phyloP scores from a whole-genome alignment of 2,888 invertebrate species.

The Lasius fuliginosus region DNA sequence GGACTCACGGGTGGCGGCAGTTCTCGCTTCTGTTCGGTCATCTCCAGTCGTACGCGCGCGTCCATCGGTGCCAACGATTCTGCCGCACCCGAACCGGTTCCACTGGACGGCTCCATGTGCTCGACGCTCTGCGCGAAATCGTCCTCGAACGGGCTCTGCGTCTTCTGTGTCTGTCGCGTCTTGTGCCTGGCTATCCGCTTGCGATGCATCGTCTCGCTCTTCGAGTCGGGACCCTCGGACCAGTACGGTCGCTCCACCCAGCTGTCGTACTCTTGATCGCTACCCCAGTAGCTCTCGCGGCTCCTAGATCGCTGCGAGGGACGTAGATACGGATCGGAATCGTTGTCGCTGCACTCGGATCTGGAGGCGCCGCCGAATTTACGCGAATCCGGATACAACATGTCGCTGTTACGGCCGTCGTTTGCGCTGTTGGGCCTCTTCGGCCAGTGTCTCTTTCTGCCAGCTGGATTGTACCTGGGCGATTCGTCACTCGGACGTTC shows the following conservation, averaged over 20 bases:
- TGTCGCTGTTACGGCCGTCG: conserved; percentile 82
- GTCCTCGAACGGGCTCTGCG: conserved; percentile 89
- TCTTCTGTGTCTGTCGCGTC: conserved; percentile 82
- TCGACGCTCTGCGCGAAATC: conserved; percentile 88
- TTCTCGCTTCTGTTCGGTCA: conserved; percentile 66
- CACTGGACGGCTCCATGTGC: conserved; percentile 72
- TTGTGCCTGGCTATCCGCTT: conserved; percentile 83
- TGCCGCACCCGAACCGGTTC: conserved; percentile 44
- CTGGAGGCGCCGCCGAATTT: conserved; percentile 82
- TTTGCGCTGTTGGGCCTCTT: conserved; percentile 85
- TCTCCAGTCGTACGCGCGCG: conserved; percentile 77
- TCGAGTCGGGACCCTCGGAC: conserved; percentile 83
- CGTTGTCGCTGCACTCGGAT: conserved; percentile 85
- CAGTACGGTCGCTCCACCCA: conserved; percentile 84
- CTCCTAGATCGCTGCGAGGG: conserved; percentile 82
- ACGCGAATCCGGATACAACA: conserved; percentile 80
- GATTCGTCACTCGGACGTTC: conserved; percentile 82
- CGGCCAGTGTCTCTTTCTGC: conserved; percentile 83
- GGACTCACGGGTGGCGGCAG: conserved; percentile 64
- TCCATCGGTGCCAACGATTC: conserved; percentile 77
- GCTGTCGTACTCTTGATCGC: conserved; percentile 84
- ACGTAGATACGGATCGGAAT: conserved; percentile 83
- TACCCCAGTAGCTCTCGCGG: conserved; percentile 84
- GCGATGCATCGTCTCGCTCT: conserved; percentile 83
- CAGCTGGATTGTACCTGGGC: conserved; percentile 76